Evolutionary conservation across 2,888 invertebrate species (phyloP).

Genomic region (Galeruca laticollis): DNA sequence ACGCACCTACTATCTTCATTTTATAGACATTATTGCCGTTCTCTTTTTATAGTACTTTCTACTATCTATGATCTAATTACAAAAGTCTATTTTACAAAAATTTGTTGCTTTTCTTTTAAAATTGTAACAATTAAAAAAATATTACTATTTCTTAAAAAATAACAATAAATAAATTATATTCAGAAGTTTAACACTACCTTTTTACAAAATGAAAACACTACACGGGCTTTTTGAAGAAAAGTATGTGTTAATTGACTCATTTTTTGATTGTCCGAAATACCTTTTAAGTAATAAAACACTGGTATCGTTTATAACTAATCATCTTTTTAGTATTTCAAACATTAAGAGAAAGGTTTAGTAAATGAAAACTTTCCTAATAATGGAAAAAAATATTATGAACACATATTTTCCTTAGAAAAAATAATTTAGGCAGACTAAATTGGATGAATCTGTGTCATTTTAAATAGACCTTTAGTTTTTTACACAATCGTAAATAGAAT

Average conservation of each 20-base stretch:
- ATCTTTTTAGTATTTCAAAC: too few relatives aligned
- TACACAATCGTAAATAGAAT: slow-evolving; percentile 10
- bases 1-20: slow-evolving; percentile 42
- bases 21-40: slow-evolving; percentile 44
- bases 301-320: background rate
- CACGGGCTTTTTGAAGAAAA: slow-evolving; percentile 26
- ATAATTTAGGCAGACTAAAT: background rate
- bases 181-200: slow-evolving; percentile 46
- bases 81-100: slow-evolving; percentile 46
- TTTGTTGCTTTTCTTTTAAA: slow-evolving; percentile 36
- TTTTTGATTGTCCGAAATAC: background rate
- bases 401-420: slow-evolving; percentile 8
- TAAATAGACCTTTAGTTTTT: slow-evolving; percentile 9
- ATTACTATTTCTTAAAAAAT: slow-evolving; percentile 48
- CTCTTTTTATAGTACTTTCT: slow-evolving; percentile 41
- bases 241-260: slow-evolving; percentile 2
- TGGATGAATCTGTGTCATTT: slow-evolving; percentile 1
- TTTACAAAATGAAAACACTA: slow-evolving; percentile 43
- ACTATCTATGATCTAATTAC: slow-evolving; percentile 39
- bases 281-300: too few relatives aligned
- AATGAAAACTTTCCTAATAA: background rate
- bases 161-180: slow-evolving; percentile 50
- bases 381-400: background rate
- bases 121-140: slow-evolving; percentile 48
- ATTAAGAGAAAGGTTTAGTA: slow-evolving; percentile 13